Base-by-base conservation (phyloP, 1,140 invertebrate species). In the Pomacea maculata region DNA sequence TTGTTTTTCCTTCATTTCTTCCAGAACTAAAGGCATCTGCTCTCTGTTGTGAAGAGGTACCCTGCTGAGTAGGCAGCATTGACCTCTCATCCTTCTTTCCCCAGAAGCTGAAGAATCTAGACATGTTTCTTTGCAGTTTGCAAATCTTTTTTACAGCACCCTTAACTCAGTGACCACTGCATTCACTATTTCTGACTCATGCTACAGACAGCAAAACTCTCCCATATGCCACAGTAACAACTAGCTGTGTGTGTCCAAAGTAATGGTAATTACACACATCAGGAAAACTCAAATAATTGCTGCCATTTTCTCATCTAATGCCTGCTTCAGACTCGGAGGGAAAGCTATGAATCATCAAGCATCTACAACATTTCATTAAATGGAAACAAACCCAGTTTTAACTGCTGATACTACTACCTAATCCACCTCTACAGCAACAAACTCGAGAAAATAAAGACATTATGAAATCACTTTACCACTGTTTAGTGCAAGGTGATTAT, bases 71-170 rank as follows among this genome's bases (percentile, higher is more conserved):
- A 34, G 61, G 19, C 55, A 34, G 54, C 82, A 78, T n/a, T 21
- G 52, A 29, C 45, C 45, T 21, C 61, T 34, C 2, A 61, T 78
- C 77, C 70, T 70, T 78, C 14, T 19, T 57, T 7, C 29, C 54
- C 77, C 77, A 78, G 52, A 78, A 78, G 54, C 54, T 11, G 67
- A 78, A 78, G 21, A 78, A 71, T 34, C 77, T 71, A 34, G 77
- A 68, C 77, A 78, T 78, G 2, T 25, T 64, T 17, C 25, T 15
- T 63, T 76, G 57, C 17, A 64, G 15, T 14, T 61, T 14, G 11
- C 57, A 14, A 61, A 61, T 61, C 3, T 17, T 14, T 14, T 14
- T 61, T 17, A 61, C 34, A 45, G 15, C 11, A 61, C 11, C 57
- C 57, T 9, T 11, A 17, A 61, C 57, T 61, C 15, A 17, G 57